Evolutionary conservation across 2,888 invertebrate species (phyloP).

Genomic region (Hirtodrosophila trivittata): DNA sequence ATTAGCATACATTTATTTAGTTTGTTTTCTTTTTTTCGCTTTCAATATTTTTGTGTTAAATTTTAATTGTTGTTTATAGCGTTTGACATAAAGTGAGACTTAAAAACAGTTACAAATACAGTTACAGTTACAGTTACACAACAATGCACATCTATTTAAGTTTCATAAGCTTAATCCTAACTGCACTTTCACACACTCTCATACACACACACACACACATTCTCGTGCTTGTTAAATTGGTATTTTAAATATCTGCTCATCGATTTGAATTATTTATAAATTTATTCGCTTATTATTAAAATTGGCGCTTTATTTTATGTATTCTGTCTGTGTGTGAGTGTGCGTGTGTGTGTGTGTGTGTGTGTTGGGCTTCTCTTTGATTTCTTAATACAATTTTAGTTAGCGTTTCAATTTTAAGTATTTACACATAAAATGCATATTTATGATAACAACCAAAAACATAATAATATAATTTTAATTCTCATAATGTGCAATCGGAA

Average conservation of each 20-base stretch:
- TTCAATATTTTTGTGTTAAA: conserved; percentile 11
- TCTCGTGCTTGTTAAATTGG: conserved; percentile 43
- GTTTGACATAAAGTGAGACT: conserved; percentile 73
- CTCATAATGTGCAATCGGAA: conserved; percentile 18
- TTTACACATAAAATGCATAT: conserved; percentile 53
- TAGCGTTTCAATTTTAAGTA: conserved; percentile 53
- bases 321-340: conserved; percentile 25
- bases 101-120: conserved; percentile 61
- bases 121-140: conserved; percentile 62
- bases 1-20: conserved; percentile 54
- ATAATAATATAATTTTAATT: conserved; percentile 3
- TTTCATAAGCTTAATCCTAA: conserved; percentile 32
- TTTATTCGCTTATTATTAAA: conserved; percentile 58
- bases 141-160: conserved; percentile 69
- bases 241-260: conserved; percentile 53
- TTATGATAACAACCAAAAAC: conserved; percentile 37
- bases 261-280: conserved; percentile 34
- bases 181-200: conserved; percentile 7
- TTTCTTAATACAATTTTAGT: conserved; percentile 66
- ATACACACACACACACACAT: conserved; percentile 8
- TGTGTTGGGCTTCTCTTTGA: conserved; percentile 20
- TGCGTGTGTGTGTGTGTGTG: conserved; percentile 3
- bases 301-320: conserved; percentile 63
- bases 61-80: conserved; percentile 71
- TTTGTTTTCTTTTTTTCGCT: conserved; percentile 13